Percentiles rank a stretch among this genome's conserved stretches.
phyloP scores from a whole-genome alignment of 2,797 vertebrate genomes.

The Argya squamiceps region DNA sequence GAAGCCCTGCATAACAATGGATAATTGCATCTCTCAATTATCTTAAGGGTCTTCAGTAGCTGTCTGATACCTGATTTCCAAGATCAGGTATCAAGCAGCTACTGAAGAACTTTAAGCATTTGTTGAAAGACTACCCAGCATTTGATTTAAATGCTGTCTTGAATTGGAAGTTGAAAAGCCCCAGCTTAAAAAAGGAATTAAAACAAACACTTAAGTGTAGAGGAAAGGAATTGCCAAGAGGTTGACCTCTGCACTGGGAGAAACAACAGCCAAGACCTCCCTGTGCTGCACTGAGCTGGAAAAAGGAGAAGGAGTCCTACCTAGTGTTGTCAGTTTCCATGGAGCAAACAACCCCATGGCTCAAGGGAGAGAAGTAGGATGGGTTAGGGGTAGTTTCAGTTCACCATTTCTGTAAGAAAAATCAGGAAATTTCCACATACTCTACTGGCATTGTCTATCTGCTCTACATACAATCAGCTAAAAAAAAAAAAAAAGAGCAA shows the following conservation, averaged over 20 bases:
- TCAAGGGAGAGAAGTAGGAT: neutral
- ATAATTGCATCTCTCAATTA: neutral
- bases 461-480: neutral
- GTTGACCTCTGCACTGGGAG: neutral
- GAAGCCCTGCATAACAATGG: neutral
- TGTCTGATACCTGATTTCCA: neutral
- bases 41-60: too few species aligned
- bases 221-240: constrained; percentile 33
- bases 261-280: constrained; percentile 34
- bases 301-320: neutral
- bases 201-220: neutral
- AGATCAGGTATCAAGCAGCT: neutral
- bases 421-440: neutral
- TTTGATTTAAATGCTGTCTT: neutral
- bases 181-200: neutral
- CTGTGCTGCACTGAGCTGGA: neutral
- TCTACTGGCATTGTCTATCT: neutral
- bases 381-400: neutral
- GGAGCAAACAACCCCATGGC: neutral
- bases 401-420: neutral
- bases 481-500: neutral
- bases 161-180: neutral
- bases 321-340: neutral
- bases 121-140: neutral
- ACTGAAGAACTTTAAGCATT: neutral